Evolutionary conservation across 2,888 invertebrate species (phyloP).

Genomic region (Sphecodes monilicornis): DNA sequence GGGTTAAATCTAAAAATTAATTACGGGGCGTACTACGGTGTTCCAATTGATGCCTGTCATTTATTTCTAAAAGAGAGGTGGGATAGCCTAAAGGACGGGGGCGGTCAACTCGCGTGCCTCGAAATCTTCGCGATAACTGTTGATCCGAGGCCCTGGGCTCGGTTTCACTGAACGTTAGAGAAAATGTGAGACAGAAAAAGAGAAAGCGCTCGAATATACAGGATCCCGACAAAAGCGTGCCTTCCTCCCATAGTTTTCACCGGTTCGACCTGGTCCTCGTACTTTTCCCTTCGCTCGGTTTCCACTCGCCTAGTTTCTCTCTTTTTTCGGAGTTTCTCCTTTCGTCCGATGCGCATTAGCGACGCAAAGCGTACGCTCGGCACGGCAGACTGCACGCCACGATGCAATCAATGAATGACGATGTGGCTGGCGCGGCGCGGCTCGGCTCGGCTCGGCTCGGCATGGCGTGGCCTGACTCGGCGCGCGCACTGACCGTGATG

Average conservation of each 20-base stretch:
- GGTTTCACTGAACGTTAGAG: slow-evolving; percentile 27
- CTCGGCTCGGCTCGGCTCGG: not conserved
- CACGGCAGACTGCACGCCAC: slow-evolving; percentile 66
- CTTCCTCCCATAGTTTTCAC: slow-evolving; percentile 39
- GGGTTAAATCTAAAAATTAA: not conserved
- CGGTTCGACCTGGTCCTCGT: slow-evolving; percentile 8
- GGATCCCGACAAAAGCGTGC: slow-evolving; percentile 31
- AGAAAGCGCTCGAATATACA: slow-evolving; percentile 33
- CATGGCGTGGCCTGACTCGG: slow-evolving; percentile 63
- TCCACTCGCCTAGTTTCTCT: slow-evolving; percentile 32
- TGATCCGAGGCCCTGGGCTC: slow-evolving; percentile 27
- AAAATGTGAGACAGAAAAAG: slow-evolving; percentile 45
- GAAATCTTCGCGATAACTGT: slow-evolving; percentile 44
- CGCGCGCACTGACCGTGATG: slow-evolving; percentile 79
- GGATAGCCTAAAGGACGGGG: not conserved
- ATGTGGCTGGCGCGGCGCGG: slow-evolving; percentile 64
- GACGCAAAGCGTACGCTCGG: slow-evolving; percentile 69
- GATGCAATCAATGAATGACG: too few relatives aligned
- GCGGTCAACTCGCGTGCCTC: slow-evolving; percentile 18
- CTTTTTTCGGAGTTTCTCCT: slow-evolving; percentile 56
- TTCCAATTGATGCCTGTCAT: not conserved
- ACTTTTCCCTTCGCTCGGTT: slow-evolving; percentile 34
- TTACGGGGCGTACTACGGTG: not conserved
- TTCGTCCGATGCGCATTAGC: slow-evolving; percentile 67
- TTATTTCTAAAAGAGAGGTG: not conserved